Evolutionary conservation across 2,888 invertebrate species (phyloP).

Genomic region (Euplagia quadripunctaria): DNA sequence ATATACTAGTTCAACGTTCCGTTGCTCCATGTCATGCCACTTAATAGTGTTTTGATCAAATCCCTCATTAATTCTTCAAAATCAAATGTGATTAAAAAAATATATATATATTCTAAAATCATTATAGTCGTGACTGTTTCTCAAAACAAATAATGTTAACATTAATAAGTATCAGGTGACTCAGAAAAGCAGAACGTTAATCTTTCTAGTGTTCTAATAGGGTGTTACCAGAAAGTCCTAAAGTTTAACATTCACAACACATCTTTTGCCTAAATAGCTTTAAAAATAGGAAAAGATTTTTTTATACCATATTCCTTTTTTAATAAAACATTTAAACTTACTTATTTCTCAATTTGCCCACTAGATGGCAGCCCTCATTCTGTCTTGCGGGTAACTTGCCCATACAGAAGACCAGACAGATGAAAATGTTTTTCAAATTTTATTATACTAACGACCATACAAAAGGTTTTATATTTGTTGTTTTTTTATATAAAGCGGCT

Average conservation of each 20-base stretch:
- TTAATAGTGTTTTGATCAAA: background rate
- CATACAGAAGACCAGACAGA: no score
- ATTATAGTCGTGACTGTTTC: background rate
- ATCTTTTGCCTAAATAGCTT: no score
- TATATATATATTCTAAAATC: background rate
- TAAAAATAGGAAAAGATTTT: no score
- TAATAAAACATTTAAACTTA: background rate
- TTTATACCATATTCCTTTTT: no score
- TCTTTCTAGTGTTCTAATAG: background rate
- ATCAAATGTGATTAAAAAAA: background rate
- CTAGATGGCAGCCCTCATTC: slow-evolving; percentile 34
- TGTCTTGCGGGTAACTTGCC: background rate
- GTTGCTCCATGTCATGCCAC: background rate
- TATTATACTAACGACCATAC: no score
- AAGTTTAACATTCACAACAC: background rate
- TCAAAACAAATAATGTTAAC: background rate
- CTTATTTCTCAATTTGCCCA: background rate
- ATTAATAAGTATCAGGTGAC: background rate
- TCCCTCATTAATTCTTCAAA: background rate
- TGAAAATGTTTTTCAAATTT: no score
- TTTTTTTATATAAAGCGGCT: no score
- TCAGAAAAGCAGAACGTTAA: background rate
- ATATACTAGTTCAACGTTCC: background rate
- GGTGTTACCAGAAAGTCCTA: background rate
- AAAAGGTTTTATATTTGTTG: no score